phyloP scores from a whole-genome alignment of 2,888 invertebrate species.

The Catocala fraxini region DNA sequence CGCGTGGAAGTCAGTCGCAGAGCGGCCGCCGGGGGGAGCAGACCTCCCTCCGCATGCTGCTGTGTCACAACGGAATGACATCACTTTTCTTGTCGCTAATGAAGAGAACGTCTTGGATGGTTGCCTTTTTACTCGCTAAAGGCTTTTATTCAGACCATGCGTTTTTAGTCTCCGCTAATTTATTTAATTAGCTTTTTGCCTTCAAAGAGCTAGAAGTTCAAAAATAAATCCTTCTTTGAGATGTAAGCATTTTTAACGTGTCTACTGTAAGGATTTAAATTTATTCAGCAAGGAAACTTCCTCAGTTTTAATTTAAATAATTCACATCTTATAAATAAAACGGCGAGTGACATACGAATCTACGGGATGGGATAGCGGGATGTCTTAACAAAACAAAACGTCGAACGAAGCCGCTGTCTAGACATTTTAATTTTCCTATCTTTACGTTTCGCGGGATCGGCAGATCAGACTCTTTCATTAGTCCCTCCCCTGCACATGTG shows the following conservation, averaged over 20 bases:
- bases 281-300: conserved; percentile 49
- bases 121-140: conserved; percentile 71
- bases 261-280: conserved; percentile 43
- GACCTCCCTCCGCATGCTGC: conserved; percentile 76
- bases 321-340: conserved; percentile 59
- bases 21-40: conserved; percentile 78
- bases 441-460: conserved; percentile 73
- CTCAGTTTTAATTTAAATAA: conserved; percentile 59
- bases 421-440: conserved; percentile 87
- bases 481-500: conserved; percentile 71
- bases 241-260: conserved; percentile 33
- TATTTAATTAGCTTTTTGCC: conserved; percentile 63
- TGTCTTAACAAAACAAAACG: conserved; percentile 73
- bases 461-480: conserved; percentile 82
- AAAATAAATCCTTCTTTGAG: conserved; percentile 39
- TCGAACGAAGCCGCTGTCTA: conserved; percentile 74
- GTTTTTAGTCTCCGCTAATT: conserved; percentile 60
- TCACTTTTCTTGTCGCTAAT: conserved; percentile 87
- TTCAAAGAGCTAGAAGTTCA: conserved; percentile 20
- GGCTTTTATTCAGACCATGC: conserved; percentile 65
- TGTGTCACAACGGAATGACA: conserved; percentile 85
- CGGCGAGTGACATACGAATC: conserved; percentile 53
- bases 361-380: conserved; percentile 45
- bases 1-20: conserved; percentile 82
- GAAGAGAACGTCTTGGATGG: conserved; percentile 83